Evolutionary conservation across 2,113 vertebrate species (phyloP), one percentile per base, ranked within the genome.

Genomic region (Empidonax alnorum): DNA sequence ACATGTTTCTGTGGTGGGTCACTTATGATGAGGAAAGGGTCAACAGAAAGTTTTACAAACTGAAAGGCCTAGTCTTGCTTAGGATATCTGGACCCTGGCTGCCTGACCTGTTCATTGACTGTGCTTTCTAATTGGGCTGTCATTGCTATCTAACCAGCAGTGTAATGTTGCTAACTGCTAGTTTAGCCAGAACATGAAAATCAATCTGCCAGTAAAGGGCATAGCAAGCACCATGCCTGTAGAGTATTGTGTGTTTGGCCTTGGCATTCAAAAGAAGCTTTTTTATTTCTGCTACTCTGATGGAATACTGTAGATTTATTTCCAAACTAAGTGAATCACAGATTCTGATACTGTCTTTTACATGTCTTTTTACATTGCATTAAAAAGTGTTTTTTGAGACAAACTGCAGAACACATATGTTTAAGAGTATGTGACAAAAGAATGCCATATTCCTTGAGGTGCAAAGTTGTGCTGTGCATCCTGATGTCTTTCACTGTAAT

Each of bases 81-180:
- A 89, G 65, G 73, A 44, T 78, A 46, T 90, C 47, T 84, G 83
- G 87, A 95, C 94, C 28, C 56, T 17, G 33, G 66, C 88, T 97
- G 84, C 83, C 90, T 84, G 97, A 98, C 97, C 97, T 97, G n/a
- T 94, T 97, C 93, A 97, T 97, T 97, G 98, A 98, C 96, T 77
- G 61, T 89, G 65, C 95, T 97, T 96, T 96, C 97, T 98, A 98
- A 98, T 98, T 98, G 98, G 97, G 79, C 91, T 72, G 41, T 97
- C 87, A 91, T 76, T 93, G 96, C 85, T 91, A 79, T 94, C 95
- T 84, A 68, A 23, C 91, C 89, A 96, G 87, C 69, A 93, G 28
- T 47, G 74, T 82, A 94, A 86, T 47, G 58, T 85, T 95, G 72
- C 88, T 97, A 96, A 97, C 95, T 89, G 91, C 95, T 97, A 91